These are phyloP conservation scores for Urosaurus nigricauda DNA, from an alignment of 2,797 vertebrate species.

Conservation along the genomic window DNA sequence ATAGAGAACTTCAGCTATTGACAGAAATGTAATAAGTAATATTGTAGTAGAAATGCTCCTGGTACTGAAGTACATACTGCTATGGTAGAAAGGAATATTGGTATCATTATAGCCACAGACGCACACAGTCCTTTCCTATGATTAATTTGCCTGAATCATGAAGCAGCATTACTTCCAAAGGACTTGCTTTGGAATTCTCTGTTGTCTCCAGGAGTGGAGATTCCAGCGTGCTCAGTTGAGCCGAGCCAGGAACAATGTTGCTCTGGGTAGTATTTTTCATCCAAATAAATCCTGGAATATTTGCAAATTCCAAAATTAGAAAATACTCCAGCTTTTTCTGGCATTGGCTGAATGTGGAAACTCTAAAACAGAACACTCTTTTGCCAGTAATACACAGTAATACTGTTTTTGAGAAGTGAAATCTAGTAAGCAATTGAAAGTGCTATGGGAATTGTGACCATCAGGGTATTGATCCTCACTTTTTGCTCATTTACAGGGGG, in stretches of 20 bases:
- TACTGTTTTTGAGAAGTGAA: conserved; percentile 30
- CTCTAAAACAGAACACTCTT: conserved; percentile 16
- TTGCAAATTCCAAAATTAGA: conserved; percentile 27
- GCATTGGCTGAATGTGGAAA: conserved; percentile 37
- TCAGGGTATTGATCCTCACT: conserved; percentile 14
- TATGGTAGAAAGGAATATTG: conserved; percentile 7
- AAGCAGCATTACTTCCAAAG: neutral
- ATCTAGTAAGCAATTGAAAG: conserved; percentile 40
- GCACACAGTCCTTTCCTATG: neutral
- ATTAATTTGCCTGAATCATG: neutral
- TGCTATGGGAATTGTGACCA: neutral
- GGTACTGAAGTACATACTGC: neutral
- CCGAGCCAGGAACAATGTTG: conserved; percentile 12
- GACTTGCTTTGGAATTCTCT: neutral
- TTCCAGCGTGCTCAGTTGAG: neutral
- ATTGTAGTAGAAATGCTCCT: neutral
- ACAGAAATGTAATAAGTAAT: too few species aligned
- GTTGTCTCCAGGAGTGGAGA: neutral
- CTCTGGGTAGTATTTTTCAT: conserved; percentile 30
- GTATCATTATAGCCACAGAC: conserved; percentile 13
- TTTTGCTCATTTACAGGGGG: neutral
- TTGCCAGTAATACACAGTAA: neutral
- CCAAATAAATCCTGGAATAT: conserved; percentile 31
- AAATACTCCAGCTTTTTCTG: conserved; percentile 19
- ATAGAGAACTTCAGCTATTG: too few species aligned